Base-by-base conservation (phyloP, 1,140 invertebrate species). In the Telenomus remus region DNA sequence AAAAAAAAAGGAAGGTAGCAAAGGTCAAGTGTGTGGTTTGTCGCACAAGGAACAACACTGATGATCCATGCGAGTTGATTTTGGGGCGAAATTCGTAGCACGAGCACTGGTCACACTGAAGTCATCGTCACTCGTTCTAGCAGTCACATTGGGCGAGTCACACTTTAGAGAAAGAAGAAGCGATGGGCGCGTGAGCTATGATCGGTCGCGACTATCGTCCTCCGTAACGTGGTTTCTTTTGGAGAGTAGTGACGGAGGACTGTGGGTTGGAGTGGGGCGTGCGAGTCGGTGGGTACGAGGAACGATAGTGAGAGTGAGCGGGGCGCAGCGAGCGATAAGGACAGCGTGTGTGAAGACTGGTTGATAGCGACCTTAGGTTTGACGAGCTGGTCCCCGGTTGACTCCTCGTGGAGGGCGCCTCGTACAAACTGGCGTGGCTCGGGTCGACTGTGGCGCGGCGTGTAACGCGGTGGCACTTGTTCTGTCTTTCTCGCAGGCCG, bases 151-250 rank as follows among this genome's bases (percentile, higher is more conserved):
- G 46, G n/a, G 19, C 10, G 8, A 12, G 14, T 16, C 9, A 12
- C n/a, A 37, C n/a, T n/a, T n/a, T 47, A 8, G 11, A 15, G 27
- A 53, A 15, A 37, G 16, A 76, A 74, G 82, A 86, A 83, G 83
- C 86, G 87, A 88, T 87, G 85, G 85, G 80, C 85, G 82, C 84
- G 85, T 85, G 84, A 87, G 86, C 87, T 87, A 87, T 87, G 86
- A 87, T 88, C 87, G 87, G 85, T 86, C 84, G 86, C 86, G 85
- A 87, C 87, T 87, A 88, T 87, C 81, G 80, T 79, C 85, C 86
- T 85, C 83, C 81, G 86, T 87, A 88, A 87, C 86, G 86, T 85
- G 85, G 86, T 88, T 88, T 87, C 86, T 88, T 88, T 88, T 82
- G 82, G 80, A 82, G 66, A 80, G 74, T 64, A 60, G 70, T 63